phyloP scores from a whole-genome alignment of 2,113 vertebrate genomes.

The Pachycephala philippinensis region DNA sequence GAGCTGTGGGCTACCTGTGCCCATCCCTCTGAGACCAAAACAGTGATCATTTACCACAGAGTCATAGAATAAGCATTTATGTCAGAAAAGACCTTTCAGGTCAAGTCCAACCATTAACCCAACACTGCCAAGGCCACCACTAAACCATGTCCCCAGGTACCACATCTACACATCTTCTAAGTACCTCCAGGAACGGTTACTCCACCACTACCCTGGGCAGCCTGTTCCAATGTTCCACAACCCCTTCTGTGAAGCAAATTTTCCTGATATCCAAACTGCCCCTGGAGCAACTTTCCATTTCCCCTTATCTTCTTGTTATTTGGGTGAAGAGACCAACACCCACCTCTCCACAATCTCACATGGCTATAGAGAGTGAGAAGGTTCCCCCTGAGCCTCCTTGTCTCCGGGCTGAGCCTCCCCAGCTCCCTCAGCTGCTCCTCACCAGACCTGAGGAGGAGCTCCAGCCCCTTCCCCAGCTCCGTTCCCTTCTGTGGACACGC shows the following conservation, averaged over 20 bases:
- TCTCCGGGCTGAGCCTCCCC: not conserved
- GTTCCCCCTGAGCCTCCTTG: fast-evolving
- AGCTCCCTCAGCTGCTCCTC: not conserved
- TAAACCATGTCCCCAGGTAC: not conserved
- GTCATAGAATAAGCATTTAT: not conserved
- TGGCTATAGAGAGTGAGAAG: not conserved
- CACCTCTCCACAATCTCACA: not conserved
- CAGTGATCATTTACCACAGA: not conserved
- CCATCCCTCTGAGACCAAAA: not conserved
- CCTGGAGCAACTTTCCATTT: not conserved
- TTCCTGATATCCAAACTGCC: not conserved
- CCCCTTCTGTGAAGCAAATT: not conserved
- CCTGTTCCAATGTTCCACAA: not conserved
- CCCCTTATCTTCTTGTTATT: not conserved
- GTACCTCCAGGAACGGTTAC: not conserved
- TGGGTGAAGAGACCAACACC: not conserved
- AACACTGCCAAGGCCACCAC: not conserved
- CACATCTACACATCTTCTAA: not conserved
- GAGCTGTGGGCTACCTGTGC: not conserved
- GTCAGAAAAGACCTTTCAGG: not conserved
- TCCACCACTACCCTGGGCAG: not conserved
- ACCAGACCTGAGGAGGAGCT: not conserved
- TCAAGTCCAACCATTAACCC: not conserved
- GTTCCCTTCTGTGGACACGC: fast-evolving
- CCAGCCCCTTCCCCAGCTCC: not conserved